Evolutionary conservation across 2,113 vertebrate genomes (phyloP), one percentile per base, ranked within the genome.

Genomic region (Prionailurus bengalensis): DNA sequence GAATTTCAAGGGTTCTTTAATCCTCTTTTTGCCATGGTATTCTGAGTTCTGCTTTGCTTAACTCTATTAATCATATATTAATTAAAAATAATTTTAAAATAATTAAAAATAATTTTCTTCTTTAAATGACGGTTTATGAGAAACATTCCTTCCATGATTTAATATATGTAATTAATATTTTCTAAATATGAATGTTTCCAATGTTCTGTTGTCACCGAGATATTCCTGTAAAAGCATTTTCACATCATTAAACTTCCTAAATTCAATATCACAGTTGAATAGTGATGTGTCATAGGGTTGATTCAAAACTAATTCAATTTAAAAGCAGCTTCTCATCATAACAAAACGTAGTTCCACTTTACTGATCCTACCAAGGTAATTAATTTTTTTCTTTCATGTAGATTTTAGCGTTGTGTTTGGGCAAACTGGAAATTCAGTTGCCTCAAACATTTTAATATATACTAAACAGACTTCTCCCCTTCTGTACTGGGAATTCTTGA

Each of bases 251-350:
- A 90, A 87, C 95, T 90, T 92, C 63, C 53, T 95, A 96, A 96
- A 95, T 93, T 97, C 96, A 96, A 97, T 98, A 98, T 88, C 92
- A 98, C 87, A 97, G 91, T 97, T 95, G 94, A 97, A 97, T 94
- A 87, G 92, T 92, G 90, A 96, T 88, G n/a, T 91, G 53, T 98
- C 95, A 97, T 97, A 97, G 58, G 39, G 55, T 96, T 97, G 92
- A 96, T 97, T 97, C 61, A 95, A 98, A 97, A 68, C 51, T 94
- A 97, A 95, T 96, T 95, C 92, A 95, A 93, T 94, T 96, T 97
- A 93, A 95, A 97, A 97, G 78, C 39, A 96, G 96, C 94, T 94
- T 95, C 36, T 78, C 42, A 94, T 96, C 61, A 81, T 80, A 94
- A 97, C 70, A 93, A 96, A 97, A 81, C 29, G 5, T 48, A 78